Conservation (phyloP, 1,140 invertebrate genomes). For the Palaemon carinicauda region DNA sequence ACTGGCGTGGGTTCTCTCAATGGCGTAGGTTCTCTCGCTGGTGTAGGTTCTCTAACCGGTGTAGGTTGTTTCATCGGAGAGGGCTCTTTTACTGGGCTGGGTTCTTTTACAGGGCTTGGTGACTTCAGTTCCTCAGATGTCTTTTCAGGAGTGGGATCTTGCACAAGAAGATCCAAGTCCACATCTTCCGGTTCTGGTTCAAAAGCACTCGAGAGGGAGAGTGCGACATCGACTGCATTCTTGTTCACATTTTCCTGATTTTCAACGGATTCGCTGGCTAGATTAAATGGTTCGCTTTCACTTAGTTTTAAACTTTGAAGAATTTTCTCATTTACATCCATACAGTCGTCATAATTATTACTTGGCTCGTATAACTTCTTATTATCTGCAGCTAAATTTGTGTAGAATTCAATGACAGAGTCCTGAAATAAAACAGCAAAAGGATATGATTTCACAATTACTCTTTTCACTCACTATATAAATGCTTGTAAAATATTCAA, state of each 20-base stretch:
- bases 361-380: slow-evolving; percentile 33
- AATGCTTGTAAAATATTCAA: no score
- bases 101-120: neutral
- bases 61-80: neutral
- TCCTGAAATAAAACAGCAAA: slow-evolving; percentile 18
- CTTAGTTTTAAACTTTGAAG: slow-evolving; percentile 46
- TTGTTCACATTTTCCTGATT: neutral
- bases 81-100: slow-evolving; percentile 16
- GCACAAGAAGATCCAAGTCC: slow-evolving; percentile 26
- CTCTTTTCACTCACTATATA: no score
- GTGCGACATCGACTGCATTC: slow-evolving; percentile 36
- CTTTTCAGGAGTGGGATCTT: neutral
- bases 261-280: neutral
- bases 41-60: neutral
- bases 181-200: slow-evolving; percentile 48
- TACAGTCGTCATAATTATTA: slow-evolving; percentile 3
- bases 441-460: neutral
- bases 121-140: no score
- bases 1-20: neutral
- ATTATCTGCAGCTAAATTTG: slow-evolving; percentile 32
- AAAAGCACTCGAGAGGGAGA: slow-evolving; percentile 27
- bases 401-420: slow-evolving; percentile 16
- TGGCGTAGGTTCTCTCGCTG: neutral
- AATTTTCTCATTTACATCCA: slow-evolving; percentile 48
- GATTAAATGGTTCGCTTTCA: slow-evolving; percentile 29